Base-by-base conservation (phyloP, 37 sponge, comb jelly and placozoan genomes). In the Diacarnus erythraeanus region DNA sequence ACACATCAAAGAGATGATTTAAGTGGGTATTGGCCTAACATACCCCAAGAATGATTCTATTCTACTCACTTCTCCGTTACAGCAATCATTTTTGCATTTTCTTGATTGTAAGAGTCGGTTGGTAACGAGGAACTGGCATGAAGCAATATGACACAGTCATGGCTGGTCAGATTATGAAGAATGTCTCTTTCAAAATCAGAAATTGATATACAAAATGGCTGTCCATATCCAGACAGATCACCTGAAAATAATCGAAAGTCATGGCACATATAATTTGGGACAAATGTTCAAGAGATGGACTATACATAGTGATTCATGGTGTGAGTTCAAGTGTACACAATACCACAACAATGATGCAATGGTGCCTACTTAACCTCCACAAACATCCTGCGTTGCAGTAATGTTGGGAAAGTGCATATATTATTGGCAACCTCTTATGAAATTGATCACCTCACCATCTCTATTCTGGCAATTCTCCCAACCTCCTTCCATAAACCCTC, bases 401-500 rank as follows among this genome's bases (percentile, higher is more conserved):
- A n/a, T n/a, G n/a, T n/a, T n/a, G n/a, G n/a, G n/a, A n/a, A n/a
- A n/a, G n/a, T n/a, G n/a, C n/a, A n/a, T n/a, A n/a, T n/a, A n/a
- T n/a, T n/a, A n/a, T n/a, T n/a, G n/a, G n/a, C n/a, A n/a, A n/a
- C n/a, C n/a, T n/a, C n/a, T n/a, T n/a, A n/a, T 6, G 10, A 47
- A 47, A 12, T 47, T 47, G 51, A 1, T 8, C 17, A 21, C 54
- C 30, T 64, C 27, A 87, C 88, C 88, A 29, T 68, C 64, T 27
- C 30, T 77, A 22, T 76, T 80, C 1, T 68, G 43, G 65, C 82
- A 81, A 1, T 71, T 61, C 23, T 18, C 26, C 82, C 88, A 87
- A 10, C 90, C 90, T 57, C 79, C 81, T 31, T 56, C 47, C 33
- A 89, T 66, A 41, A 89, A 89, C 42, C 85, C 82, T 38, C 85